These are phyloP conservation scores for Cephus rjabovi DNA, from an alignment of 2,888 invertebrate genomes.

Conservation along the genomic window DNA sequence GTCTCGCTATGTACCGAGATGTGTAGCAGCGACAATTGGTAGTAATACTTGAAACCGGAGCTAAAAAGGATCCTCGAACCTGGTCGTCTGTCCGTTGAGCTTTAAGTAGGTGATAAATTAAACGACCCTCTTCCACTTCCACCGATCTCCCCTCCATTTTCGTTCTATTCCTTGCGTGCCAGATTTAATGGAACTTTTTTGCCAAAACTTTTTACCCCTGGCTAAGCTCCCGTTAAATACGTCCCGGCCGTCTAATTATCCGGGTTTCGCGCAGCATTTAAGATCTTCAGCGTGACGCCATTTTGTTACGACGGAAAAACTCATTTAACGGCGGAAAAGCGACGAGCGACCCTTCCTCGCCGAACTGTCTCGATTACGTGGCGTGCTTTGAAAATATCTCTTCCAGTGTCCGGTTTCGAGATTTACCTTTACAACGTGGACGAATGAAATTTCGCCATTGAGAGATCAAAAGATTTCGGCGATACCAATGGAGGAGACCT, in stretches of 20 bases:
- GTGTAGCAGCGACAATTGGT: conserved; percentile 23
- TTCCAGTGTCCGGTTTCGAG: background rate
- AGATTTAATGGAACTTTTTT: conserved; percentile 50
- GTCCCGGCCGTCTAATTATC: conserved; percentile 43
- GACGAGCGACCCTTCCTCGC: background rate
- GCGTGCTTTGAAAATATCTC: background rate
- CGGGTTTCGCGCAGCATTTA: conserved; percentile 8
- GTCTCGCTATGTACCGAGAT: conserved; percentile 2
- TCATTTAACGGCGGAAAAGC: background rate
- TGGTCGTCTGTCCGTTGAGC: conserved; percentile 29
- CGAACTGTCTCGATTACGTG: background rate
- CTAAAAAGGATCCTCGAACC: conserved; percentile 24
- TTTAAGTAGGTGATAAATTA: conserved; percentile 61
- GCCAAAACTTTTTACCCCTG: conserved; percentile 43
- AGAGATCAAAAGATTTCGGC: background rate
- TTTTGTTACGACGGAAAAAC: background rate
- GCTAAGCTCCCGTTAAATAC: conserved; percentile 53
- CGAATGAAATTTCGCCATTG: background rate
- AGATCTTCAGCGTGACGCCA: conserved; percentile 1
- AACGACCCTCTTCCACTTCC: conserved; percentile 42
- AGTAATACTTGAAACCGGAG: conserved; percentile 31
- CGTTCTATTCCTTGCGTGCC: conserved; percentile 35
- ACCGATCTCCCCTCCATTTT: conserved; percentile 5
- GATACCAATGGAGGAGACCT: background rate
- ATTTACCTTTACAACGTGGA: background rate